Percentiles rank a stretch among this genome's conserved stretches.
phyloP scores from a whole-genome alignment of 2,113 vertebrate genomes.

The Onychostoma macrolepis region DNA sequence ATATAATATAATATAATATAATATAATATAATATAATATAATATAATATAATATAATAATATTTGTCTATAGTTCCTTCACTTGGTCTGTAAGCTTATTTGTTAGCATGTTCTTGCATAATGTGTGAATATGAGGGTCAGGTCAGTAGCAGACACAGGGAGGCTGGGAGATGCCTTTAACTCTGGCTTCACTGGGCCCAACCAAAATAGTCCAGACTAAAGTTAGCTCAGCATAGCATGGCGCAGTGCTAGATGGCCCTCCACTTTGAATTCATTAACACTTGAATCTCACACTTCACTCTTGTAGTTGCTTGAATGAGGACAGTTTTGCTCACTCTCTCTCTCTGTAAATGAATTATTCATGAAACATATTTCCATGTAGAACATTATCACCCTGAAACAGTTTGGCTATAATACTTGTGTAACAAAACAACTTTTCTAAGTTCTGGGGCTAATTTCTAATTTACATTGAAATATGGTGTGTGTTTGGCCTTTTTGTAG shows the following conservation, averaged over 20 bases:
- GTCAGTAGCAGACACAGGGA: constrained; percentile 5
- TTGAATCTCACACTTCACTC: constrained; percentile 30
- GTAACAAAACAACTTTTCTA: constrained; percentile 1
- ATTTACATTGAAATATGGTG: not conserved
- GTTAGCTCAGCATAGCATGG: constrained; percentile 38
- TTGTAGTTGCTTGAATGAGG: constrained; percentile 21
- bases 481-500: constrained; percentile 10
- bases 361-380: constrained; percentile 22
- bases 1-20: too few species aligned
- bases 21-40: too few species aligned
- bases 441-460: not conserved
- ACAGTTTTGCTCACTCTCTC: not conserved
- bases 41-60: too few species aligned
- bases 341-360: constrained; percentile 20
- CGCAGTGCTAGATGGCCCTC: constrained; percentile 8
- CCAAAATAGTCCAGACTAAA: constrained; percentile 51
- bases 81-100: not conserved
- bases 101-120: not conserved
- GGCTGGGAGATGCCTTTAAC: constrained; percentile 42
- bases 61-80: not conserved
- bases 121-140: not conserved
- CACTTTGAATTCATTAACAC: constrained; percentile 48
- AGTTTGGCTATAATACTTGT: constrained; percentile 22
- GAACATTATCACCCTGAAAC: constrained; percentile 28
- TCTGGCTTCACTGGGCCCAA: constrained; percentile 44